These are phyloP conservation scores for Drosophila chauvacae DNA, from an alignment of 1,140 invertebrate species.

Conservation along the genomic window DNA sequence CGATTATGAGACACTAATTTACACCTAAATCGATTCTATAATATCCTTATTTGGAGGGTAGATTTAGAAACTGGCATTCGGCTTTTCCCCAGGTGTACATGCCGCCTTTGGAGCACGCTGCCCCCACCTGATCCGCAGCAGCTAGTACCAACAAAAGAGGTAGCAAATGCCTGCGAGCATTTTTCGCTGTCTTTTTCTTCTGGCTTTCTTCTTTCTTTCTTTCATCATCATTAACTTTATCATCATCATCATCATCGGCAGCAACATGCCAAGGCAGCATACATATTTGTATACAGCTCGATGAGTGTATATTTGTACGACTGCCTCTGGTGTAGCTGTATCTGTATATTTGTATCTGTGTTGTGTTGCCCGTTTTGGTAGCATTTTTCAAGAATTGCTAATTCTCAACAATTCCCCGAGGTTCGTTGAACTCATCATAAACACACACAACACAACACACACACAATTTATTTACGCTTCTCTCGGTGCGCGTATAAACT, in stretches of 20 bases:
- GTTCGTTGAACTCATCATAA: slow-evolving; percentile 81
- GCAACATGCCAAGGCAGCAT: slow-evolving; percentile 18
- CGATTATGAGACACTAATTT: neutral
- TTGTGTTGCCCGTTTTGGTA: slow-evolving; percentile 79
- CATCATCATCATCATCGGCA: slow-evolving; percentile 6
- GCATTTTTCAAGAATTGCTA: slow-evolving; percentile 83
- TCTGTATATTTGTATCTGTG: slow-evolving; percentile 48
- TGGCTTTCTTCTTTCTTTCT: slow-evolving; percentile 66
- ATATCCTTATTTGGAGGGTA: neutral
- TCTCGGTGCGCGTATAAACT: slow-evolving; percentile 44
- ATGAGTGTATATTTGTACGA: slow-evolving; percentile 32
- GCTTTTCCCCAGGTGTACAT: slow-evolving; percentile 23
- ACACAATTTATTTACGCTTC: slow-evolving; percentile 74
- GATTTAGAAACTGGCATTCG: neutral
- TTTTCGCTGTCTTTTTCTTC: slow-evolving; percentile 56
- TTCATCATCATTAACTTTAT: slow-evolving; percentile 17
- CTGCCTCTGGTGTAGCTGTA: slow-evolving; percentile 37
- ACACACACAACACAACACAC: slow-evolving; percentile 57
- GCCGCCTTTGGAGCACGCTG: slow-evolving; percentile 27
- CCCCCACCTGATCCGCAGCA: slow-evolving; percentile 51
- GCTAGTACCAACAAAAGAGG: slow-evolving; percentile 26
- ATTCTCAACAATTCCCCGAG: slow-evolving; percentile 81
- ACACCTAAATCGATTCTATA: too few species aligned
- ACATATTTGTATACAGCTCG: slow-evolving; percentile 40
- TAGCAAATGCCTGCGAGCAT: slow-evolving; percentile 69